Evolutionary conservation across 2,888 invertebrate genomes (phyloP).

Genomic region (Drosophila pegasa): DNA sequence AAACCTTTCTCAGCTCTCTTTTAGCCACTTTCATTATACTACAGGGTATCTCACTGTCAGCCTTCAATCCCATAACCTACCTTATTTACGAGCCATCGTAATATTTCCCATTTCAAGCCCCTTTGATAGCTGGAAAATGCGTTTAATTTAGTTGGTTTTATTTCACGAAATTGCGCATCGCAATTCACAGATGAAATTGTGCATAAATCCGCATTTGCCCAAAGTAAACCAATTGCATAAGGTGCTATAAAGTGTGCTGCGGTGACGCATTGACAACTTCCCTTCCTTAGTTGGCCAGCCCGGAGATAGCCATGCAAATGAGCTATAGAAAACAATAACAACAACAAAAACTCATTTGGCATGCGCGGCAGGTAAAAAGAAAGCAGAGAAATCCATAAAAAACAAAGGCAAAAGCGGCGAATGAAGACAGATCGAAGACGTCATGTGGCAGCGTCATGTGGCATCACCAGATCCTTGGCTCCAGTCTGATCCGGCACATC

Average conservation of each 20-base stretch:
- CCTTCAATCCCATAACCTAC: background rate
- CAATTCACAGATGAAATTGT: slow-evolving; percentile 9
- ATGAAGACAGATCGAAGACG: slow-evolving; percentile 24
- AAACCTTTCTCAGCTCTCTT: too few relatives aligned
- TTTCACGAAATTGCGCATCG: slow-evolving; percentile 27
- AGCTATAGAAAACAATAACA: slow-evolving; percentile 9
- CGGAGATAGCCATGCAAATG: background rate
- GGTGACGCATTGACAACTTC: slow-evolving; percentile 55
- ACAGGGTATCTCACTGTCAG: slow-evolving; percentile 1
- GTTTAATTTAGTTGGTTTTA: slow-evolving; percentile 8
- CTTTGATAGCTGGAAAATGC: slow-evolving; percentile 18
- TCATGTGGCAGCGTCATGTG: slow-evolving; percentile 19
- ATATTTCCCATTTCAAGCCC: slow-evolving; percentile 16
- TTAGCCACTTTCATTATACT: background rate
- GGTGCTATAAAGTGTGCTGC: background rate
- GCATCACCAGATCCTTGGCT: slow-evolving; percentile 5
- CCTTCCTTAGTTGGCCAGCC: slow-evolving; percentile 33
- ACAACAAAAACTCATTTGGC: slow-evolving; percentile 28
- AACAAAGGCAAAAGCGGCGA: slow-evolving; percentile 9
- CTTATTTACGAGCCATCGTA: slow-evolving; percentile 10
- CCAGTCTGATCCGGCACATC: slow-evolving; percentile 16
- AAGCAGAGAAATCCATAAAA: slow-evolving; percentile 33
- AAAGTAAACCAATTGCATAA: slow-evolving; percentile 27
- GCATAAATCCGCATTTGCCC: slow-evolving; percentile 12
- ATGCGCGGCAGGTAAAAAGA: slow-evolving; percentile 55